Conservation (phyloP, 1,140 invertebrate species). For the Drosophila subobscura region DNA sequence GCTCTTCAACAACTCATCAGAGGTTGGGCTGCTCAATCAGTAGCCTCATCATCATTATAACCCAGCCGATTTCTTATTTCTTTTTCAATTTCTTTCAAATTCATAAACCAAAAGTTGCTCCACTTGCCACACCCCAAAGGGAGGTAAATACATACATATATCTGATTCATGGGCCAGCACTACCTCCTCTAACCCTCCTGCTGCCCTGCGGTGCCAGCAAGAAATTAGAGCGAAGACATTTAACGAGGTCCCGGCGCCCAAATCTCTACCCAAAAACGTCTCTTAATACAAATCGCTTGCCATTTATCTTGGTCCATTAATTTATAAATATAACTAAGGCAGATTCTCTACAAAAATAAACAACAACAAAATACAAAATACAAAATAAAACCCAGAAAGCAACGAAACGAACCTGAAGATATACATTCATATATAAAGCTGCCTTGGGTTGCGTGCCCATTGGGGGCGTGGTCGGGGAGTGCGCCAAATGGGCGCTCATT, state of each 20-base stretch:
- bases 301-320: constrained; percentile 77
- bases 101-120: constrained; percentile 43
- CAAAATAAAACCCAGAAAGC: constrained; percentile 10
- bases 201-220: constrained; percentile 35
- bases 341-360: constrained; percentile 38
- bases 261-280: constrained; percentile 53
- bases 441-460: constrained; percentile 54
- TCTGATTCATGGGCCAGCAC: constrained; percentile 46
- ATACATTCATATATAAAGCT: constrained; percentile 19
- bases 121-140: constrained; percentile 46
- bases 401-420: constrained; percentile 1
- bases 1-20: constrained; percentile 3
- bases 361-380: constrained; percentile 2
- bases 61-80: constrained; percentile 20
- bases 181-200: constrained; percentile 22
- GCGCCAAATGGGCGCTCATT: constrained; percentile 75
- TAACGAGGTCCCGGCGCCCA: constrained; percentile 53
- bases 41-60: constrained; percentile 45
- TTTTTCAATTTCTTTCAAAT: constrained; percentile 46
- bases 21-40: not conserved
- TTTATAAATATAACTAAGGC: constrained; percentile 78
- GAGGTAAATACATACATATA: constrained; percentile 3
- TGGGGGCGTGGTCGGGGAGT: constrained; percentile 64
- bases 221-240: constrained; percentile 56
- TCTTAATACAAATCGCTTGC: constrained; percentile 68